Evolutionary conservation across 1,140 invertebrate species (phyloP).

Genomic region (Panulirus ornatus): DNA sequence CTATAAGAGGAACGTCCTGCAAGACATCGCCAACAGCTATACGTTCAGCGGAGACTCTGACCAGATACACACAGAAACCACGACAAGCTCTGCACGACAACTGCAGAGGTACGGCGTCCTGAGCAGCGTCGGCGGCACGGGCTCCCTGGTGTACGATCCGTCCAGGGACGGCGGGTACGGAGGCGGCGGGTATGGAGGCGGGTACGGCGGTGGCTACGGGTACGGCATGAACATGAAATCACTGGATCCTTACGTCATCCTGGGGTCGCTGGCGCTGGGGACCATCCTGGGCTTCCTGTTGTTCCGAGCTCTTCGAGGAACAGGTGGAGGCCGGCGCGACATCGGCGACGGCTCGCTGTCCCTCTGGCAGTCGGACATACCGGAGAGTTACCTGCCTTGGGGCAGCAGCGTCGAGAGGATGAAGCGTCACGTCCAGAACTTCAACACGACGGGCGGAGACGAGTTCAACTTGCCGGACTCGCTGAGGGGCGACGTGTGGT

Average conservation of each 20-base stretch:
- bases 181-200: slow-evolving; percentile 8
- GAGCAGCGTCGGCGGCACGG: neutral
- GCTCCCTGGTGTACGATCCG: neutral
- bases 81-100: neutral
- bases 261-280: slow-evolving; percentile 61
- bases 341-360: slow-evolving; percentile 59
- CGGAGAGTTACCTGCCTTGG: neutral
- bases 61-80: neutral
- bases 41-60: neutral
- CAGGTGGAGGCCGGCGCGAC: slow-evolving; percentile 44
- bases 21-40: slow-evolving; percentile 34
- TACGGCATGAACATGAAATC: slow-evolving; percentile 32
- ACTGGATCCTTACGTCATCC: slow-evolving; percentile 41
- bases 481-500: slow-evolving; percentile 48
- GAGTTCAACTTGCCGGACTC: slow-evolving; percentile 35
- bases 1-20: slow-evolving; percentile 6
- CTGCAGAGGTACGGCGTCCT: neutral
- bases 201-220: slow-evolving; percentile 15
- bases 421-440: neutral
- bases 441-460: neutral
- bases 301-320: slow-evolving; percentile 30
- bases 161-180: slow-evolving; percentile 15
- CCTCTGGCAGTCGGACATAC: slow-evolving; percentile 48
- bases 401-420: neutral
- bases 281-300: slow-evolving; percentile 59